phyloP scores from a whole-genome alignment of 2,113 vertebrate genomes.

The Eira barbara region DNA sequence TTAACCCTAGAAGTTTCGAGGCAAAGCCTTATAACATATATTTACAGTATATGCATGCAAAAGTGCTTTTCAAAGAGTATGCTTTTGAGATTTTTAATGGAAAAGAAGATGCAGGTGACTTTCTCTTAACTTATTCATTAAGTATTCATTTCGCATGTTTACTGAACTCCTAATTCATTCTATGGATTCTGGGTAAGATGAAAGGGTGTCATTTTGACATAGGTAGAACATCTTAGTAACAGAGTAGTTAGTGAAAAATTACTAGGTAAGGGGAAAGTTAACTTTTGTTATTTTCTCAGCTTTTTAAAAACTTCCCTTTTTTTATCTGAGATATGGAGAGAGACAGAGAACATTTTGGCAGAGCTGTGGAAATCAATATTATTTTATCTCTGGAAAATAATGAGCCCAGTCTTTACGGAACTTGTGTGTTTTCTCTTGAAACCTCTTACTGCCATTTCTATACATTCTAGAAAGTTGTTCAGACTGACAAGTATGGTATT shows the following conservation, averaged over 20 bases:
- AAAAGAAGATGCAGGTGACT: background rate
- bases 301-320: background rate
- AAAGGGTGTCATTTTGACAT: background rate
- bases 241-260: background rate
- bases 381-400: slow-evolving; percentile 41
- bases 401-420: background rate
- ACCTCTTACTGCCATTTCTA: background rate
- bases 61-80: background rate
- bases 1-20: background rate
- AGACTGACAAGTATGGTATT: background rate
- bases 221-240: background rate
- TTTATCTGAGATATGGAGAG: background rate
- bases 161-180: background rate
- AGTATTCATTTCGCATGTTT: background rate
- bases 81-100: background rate
- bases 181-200: background rate
- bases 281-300: background rate
- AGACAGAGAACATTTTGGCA: background rate
- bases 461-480: background rate
- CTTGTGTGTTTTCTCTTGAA: slow-evolving; percentile 1
- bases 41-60: background rate
- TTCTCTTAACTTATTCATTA: background rate
- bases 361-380: slow-evolving; percentile 31
- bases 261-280: background rate
- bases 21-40: background rate